phyloP scores from a whole-genome alignment of 2,888 invertebrate genomes.

The Ptilodon capucinus region DNA sequence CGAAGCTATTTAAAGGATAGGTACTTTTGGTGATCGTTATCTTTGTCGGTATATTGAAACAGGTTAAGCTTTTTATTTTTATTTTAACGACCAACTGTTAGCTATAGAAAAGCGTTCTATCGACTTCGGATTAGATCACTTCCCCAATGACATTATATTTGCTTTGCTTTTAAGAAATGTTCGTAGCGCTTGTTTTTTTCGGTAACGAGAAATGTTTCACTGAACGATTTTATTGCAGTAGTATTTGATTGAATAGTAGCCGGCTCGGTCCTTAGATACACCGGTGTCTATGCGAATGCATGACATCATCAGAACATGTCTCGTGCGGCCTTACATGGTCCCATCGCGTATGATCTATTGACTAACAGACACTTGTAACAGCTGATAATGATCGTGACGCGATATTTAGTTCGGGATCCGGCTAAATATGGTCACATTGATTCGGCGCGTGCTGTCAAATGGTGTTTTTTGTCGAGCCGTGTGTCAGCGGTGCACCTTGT shows the following conservation, averaged over 20 bases:
- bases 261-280: conserved; percentile 43
- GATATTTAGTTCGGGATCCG: conserved; percentile 47
- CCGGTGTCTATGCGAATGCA: conserved; percentile 46
- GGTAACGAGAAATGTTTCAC: conserved; percentile 14
- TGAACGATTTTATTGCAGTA: conserved; percentile 14
- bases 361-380: conserved; percentile 57
- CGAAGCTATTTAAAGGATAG: background rate
- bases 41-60: background rate
- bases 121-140: background rate
- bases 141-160: background rate
- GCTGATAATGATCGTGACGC: conserved; percentile 67
- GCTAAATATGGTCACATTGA: conserved; percentile 55
- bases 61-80: background rate
- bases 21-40: background rate
- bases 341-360: conserved; percentile 72
- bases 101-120: background rate
- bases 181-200: background rate
- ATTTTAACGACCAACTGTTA: background rate
- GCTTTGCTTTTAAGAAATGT: background rate
- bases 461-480: conserved; percentile 21
- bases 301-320: conserved; percentile 75
- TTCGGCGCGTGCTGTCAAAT: conserved; percentile 31
- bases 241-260: conserved; percentile 36
- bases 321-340: conserved; percentile 73
- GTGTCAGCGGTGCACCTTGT: conserved; percentile 36